phyloP scores from a whole-genome alignment of 2,797 vertebrate species.

The Adrianichthys oophorus region DNA sequence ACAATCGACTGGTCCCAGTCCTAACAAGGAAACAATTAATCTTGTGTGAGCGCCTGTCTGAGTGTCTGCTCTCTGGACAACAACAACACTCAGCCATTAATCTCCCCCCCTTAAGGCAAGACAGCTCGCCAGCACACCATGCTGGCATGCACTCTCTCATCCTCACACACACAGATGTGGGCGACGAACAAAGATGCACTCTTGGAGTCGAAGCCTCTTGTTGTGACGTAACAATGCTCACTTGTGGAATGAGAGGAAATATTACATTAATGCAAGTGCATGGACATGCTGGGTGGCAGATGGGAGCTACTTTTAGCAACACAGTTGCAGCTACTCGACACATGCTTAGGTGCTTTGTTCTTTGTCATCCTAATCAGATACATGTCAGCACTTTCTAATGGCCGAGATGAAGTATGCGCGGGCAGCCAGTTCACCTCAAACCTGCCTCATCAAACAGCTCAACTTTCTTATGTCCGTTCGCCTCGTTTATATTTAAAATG shows the following conservation, averaged over 20 bases:
- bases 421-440: conserved; percentile 38
- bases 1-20: conserved; percentile 72
- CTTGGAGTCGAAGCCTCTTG: conserved; percentile 10
- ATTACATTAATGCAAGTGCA: conserved; percentile 40
- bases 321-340: conserved; percentile 7
- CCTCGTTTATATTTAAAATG: conserved; percentile 22
- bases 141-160: conserved; percentile 65
- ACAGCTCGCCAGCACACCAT: conserved; percentile 64
- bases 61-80: conserved; percentile 79
- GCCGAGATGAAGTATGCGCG: conserved; percentile 49
- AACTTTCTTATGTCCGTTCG: conserved; percentile 35
- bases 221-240: conserved; percentile 15
- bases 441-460: conserved; percentile 39
- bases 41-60: conserved; percentile 81
- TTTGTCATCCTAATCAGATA: conserved; percentile 54
- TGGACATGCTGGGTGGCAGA: conserved; percentile 15
- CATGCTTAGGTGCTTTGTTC: conserved; percentile 49
- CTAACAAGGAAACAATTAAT: conserved; percentile 85
- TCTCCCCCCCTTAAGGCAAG: conserved; percentile 72
- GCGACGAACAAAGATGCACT: conserved; percentile 32
- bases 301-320: conserved; percentile 27
- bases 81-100: conserved; percentile 77
- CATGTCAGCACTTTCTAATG: conserved; percentile 59
- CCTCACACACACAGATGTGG: conserved; percentile 46
- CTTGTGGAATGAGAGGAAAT: conserved; percentile 7